Base-by-base conservation (phyloP, 2,113 vertebrate species). In the Phaetusa simplex region DNA sequence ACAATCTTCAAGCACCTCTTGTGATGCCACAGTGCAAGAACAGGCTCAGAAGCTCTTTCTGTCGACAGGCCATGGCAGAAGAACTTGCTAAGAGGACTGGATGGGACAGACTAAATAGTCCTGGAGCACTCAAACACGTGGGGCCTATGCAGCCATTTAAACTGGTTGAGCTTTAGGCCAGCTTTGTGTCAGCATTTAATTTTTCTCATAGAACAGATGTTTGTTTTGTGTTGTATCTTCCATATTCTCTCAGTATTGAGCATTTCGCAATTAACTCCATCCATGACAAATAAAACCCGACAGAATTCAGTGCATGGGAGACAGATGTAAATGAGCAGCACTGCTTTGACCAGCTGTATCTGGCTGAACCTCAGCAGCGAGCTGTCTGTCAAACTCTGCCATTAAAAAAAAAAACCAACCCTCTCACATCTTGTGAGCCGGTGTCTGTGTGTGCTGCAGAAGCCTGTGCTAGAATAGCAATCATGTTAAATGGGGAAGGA, bases 181-280 rank as follows among this genome's bases (percentile, higher is more conserved):
- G 62, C 29, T 92, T 90, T 94, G 45, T 93, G 74, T 90, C 93
- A 96, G 53, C n/a, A 58, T 94, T 92, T 93, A 20, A 85, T 62
- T 93, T 92, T 93, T 86, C 43, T 93, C 22, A 10, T 18, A 86
- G 38, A 96, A 78, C 72, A 90, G 42, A 86, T 58, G 71, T 71
- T 91, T 82, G 50, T 23, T 95, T 95, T 93, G 42, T 88, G 24
- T 83, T 88, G 43, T 30, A 83, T 90, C 64, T 81, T 88, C 94
- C 87, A 49, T 88, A 96, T 83, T 90, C 45, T 91, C 73, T 71
- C 42, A 47, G 47, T 90, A 90, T 87, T 5, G 7, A 86, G 84
- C 58, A 62, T 92, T 94, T 94, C 4, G 4, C 86, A 93, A 96
- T 95, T 95, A 96, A 93, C 73, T 93, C 62, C 50, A 65, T 94